Base-by-base conservation (phyloP, 2,797 vertebrate species). In the Poecile montanus region DNA sequence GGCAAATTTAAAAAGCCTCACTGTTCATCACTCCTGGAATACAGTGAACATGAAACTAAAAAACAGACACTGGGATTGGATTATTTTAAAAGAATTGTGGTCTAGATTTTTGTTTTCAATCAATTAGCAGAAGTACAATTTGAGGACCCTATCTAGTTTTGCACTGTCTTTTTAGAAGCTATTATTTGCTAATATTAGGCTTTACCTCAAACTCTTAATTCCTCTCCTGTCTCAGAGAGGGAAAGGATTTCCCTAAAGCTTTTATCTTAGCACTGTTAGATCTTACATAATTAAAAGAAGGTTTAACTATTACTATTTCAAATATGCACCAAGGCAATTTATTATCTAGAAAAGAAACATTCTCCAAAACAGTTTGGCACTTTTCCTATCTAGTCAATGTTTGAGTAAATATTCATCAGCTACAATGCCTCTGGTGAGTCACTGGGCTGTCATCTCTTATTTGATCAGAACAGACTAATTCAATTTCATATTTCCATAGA, bases 371-470 rank as follows among this genome's bases (percentile, higher is more conserved):
- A 58, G 23, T 79, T 63, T 78, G 62, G 48, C 65, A 85, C 50
- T 91, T 91, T 57, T 90, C 42, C 42, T 74, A 17, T 71, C 45
- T 26, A 62, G 60, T 83, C 75, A 62, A 32, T 60, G 29, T 79
- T 95, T 44, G 32, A 89, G 34, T 89, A 93, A 87, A 95, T 89
- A 93, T 85, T 96, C 74, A 93, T 93, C 68, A 85, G 56, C 74
- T 93, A 88, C 57, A 84, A 56, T 34, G 85, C 81, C 84, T 81
- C 92, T 56, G 84, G 89, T 56, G 42, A 92, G 54, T 32, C 44
- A 87, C 65, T 67, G 81, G 15, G 42, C 67, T 94, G 89, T 85
- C 87, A 91, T 42, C 87, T 71, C 78, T 6, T 25, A 76, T 96
- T 76, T 94, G 38, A 77, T 83, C 90, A 89, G 16, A 94, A 66